Conservation (phyloP, 2,888 invertebrate genomes). For the Agrilus cyanescens region DNA sequence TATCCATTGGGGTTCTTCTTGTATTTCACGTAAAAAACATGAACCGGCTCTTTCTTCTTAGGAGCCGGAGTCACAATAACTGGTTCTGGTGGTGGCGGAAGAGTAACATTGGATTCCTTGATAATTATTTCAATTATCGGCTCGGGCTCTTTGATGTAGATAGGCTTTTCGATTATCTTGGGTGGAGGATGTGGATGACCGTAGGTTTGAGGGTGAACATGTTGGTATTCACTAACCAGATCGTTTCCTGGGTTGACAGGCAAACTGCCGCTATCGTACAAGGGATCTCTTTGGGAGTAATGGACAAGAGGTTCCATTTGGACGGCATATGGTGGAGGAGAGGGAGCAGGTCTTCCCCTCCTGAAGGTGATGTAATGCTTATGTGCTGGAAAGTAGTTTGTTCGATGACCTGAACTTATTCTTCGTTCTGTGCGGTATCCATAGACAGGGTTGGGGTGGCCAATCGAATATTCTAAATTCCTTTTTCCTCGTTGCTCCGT, state of each 20-base stretch:
- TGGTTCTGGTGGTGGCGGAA: slow-evolving; percentile 49
- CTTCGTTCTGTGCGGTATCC: slow-evolving; percentile 43
- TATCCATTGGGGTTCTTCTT: slow-evolving; percentile 68
- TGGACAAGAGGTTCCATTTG: slow-evolving; percentile 72
- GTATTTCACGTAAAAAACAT: slow-evolving; percentile 85
- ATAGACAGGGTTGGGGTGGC: slow-evolving; percentile 45
- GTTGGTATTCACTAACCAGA: slow-evolving; percentile 34
- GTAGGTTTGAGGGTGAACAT: slow-evolving; percentile 36
- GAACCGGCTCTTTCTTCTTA: slow-evolving; percentile 70
- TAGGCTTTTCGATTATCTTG: slow-evolving; percentile 30
- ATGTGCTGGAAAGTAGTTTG: slow-evolving; percentile 26
- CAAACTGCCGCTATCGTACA: slow-evolving; percentile 48
- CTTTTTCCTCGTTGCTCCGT: slow-evolving; percentile 43
- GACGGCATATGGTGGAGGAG: slow-evolving; percentile 61
- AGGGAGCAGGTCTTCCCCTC: slow-evolving; percentile 34
- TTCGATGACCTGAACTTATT: slow-evolving; percentile 39
- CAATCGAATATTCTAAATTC: slow-evolving; percentile 46
- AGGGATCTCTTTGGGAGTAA: slow-evolving; percentile 67
- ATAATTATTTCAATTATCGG: slow-evolving; percentile 89
- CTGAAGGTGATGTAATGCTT: slow-evolving; percentile 24
- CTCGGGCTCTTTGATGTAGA: slow-evolving; percentile 62
- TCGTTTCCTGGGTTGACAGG: slow-evolving; percentile 35
- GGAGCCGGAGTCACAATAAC: slow-evolving; percentile 40
- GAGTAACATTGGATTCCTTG: slow-evolving; percentile 74
- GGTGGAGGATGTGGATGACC: slow-evolving; percentile 33